Evolutionary conservation across 2,797 vertebrate species (phyloP), one percentile per base, ranked within the genome.

Genomic region (Champsocephalus esox): DNA sequence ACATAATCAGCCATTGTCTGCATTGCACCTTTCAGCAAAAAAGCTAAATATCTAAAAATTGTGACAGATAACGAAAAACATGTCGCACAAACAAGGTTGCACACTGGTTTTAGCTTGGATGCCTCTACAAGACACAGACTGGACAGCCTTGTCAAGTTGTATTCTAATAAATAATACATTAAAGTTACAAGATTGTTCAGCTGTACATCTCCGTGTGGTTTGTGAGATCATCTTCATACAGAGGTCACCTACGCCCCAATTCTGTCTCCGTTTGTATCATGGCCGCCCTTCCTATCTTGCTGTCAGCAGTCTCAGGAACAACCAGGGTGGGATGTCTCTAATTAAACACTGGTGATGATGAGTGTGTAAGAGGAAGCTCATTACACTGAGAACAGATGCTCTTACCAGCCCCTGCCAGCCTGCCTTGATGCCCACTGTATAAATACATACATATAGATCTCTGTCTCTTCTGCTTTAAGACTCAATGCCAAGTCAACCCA

Each of bases 291-390:
- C 51, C 48, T 32, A 21, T 52, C 62, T 70, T 45, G 74, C 79
- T 81, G 78, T 87, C 83, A 80, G 76, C 85, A 75, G 64, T 70
- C 64, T 79, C 79, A 57, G 48, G 72, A 83, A 80, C 83, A 80
- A 77, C 73, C 79, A 80, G 82, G 86, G 87, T 89, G 77, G 84
- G 82, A 90, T 85, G 86, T 83, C 87, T 88, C 80, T 91, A 93
- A 95, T 95, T 91, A 93, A 94, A 92, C 81, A 86, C 80, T 89
- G 90, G 84, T 93, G 92, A 94, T 93, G 93, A 94, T 90, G 90
- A 81, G 71, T 73, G 77, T 81, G 81, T 84, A 75, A 75, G 76
- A 70, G 70, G 81, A 68, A 38, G 80, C 64, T 93, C 88, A 92
- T 92, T 93, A 93, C 85, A 82, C 82, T 50, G 62, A 79, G 82